These are phyloP conservation scores for Xylota sylvarum DNA, from an alignment of 2,888 invertebrate species.

Conservation along the genomic window DNA sequence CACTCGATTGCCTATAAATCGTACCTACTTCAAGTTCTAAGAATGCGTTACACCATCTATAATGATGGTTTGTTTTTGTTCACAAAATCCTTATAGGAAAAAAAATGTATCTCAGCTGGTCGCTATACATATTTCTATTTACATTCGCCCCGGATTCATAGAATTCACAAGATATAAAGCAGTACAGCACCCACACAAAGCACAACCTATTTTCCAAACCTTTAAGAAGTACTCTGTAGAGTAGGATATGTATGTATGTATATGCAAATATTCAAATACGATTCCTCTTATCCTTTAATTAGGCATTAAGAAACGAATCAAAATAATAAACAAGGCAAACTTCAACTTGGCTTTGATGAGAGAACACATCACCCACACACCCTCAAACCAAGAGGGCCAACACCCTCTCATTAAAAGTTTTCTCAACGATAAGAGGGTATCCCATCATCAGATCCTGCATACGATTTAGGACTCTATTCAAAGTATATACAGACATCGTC, in stretches of 20 bases:
- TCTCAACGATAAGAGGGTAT: not conserved
- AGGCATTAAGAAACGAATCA: slow-evolving; percentile 15
- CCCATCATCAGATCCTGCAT: slow-evolving; percentile 25
- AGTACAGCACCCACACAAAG: not conserved
- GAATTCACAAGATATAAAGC: too few species aligned
- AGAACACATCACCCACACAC: not conserved
- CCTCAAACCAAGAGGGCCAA: not conserved
- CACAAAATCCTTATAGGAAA: too few species aligned
- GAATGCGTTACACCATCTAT: too few species aligned
- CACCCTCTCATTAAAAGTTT: slow-evolving; percentile 32
- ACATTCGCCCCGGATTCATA: too few species aligned
- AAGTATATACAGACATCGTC: not conserved
- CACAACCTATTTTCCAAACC: not conserved
- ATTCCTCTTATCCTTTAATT: slow-evolving; percentile 28
- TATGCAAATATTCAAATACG: slow-evolving; percentile 8
- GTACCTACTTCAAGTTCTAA: too few species aligned
- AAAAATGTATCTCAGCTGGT: too few species aligned
- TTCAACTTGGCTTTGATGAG: not conserved
- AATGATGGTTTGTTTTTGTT: too few species aligned
- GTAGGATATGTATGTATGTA: too few species aligned
- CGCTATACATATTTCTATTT: too few species aligned
- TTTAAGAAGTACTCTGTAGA: not conserved
- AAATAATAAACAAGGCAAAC: slow-evolving; percentile 35
- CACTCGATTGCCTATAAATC: too few species aligned
- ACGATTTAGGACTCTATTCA: slow-evolving; percentile 21